Conservation (phyloP, 2,113 vertebrate genomes). For the Spermophilus dauricus region DNA sequence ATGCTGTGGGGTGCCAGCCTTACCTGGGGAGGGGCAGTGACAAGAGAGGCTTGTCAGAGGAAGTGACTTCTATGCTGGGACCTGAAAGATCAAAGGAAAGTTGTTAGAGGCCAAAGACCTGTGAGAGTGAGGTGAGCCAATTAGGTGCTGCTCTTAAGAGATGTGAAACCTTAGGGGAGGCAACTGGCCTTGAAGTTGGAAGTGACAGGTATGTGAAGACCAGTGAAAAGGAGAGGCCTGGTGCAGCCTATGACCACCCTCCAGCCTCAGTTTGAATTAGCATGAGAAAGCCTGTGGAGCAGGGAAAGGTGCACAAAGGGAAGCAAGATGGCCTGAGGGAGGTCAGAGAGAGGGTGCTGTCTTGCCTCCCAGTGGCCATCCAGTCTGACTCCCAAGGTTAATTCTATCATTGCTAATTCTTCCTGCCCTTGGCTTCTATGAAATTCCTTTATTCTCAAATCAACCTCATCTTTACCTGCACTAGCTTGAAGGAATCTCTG, state of each 20-base stretch:
- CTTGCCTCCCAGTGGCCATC: not conserved
- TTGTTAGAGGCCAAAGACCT: not conserved
- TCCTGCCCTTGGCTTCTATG: not conserved
- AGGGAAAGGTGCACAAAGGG: not conserved
- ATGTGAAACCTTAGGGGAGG: not conserved
- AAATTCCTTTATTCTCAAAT: not conserved
- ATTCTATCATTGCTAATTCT: not conserved
- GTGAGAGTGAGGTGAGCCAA: not conserved
- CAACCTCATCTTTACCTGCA: not conserved
- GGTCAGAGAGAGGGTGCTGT: not conserved
- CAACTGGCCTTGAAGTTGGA: not conserved
- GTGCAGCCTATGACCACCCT: not conserved
- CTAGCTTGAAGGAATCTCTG: not conserved
- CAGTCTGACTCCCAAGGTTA: not conserved
- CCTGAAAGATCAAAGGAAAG: not conserved
- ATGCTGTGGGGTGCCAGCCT: too few species aligned
- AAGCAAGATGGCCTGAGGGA: too few species aligned
- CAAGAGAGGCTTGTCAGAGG: not conserved
- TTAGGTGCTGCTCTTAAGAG: not conserved
- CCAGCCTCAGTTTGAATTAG: not conserved
- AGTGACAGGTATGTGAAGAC: not conserved
- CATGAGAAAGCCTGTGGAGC: not conserved
- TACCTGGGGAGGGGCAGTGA: not conserved
- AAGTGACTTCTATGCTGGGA: not conserved
- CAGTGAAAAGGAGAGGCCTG: not conserved